A percentile compares a stretch with the other conserved stretches of the same genome.
These are phyloP conservation scores for Carcharodon carcharias DNA, from an alignment of 2,797 vertebrate genomes.

Conservation along the genomic window DNA sequence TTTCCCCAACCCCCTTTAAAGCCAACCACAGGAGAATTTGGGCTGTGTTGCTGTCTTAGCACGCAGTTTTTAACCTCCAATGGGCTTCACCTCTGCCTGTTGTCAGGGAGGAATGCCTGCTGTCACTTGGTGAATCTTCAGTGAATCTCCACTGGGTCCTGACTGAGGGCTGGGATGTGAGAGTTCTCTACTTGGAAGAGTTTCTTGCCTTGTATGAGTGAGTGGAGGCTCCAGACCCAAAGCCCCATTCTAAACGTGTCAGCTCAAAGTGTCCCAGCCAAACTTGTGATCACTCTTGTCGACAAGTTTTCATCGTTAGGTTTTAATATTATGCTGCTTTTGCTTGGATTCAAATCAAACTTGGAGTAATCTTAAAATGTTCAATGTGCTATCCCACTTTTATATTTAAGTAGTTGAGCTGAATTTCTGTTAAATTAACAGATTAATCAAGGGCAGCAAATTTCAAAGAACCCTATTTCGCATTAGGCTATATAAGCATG, in stretches of 20 bases:
- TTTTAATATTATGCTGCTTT: neutral
- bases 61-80: neutral
- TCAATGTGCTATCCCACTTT: neutral
- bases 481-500: neutral
- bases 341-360: neutral
- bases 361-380: neutral
- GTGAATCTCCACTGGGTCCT: neutral
- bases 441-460: neutral
- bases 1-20: neutral
- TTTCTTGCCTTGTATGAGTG: neutral
- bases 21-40: neutral
- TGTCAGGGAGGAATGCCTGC: neutral
- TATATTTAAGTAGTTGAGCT: neutral
- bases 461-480: neutral
- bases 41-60: neutral
- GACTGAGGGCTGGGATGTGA: neutral
- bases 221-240: neutral
- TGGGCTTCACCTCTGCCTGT: neutral
- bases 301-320: neutral
- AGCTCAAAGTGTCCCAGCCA: neutral
- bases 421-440: neutral
- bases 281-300: neutral
- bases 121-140: neutral
- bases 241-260: neutral
- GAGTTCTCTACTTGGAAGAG: neutral